Evolutionary conservation across 1,140 invertebrate species (phyloP), one percentile per base, ranked within the genome.

Genomic region (Zaprionus inermis): DNA sequence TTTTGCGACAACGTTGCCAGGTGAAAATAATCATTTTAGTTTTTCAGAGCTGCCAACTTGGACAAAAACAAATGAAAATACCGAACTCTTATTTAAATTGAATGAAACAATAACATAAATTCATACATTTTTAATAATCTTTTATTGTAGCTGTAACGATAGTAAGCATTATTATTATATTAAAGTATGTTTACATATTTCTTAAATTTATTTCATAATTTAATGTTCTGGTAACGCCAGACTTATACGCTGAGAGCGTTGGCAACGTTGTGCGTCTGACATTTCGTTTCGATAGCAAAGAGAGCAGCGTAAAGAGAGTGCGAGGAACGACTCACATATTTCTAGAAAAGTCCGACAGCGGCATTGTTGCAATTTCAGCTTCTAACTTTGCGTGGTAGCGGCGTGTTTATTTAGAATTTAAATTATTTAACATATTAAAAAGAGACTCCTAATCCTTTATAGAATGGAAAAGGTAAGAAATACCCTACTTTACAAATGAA

Each of bases 311-410:
- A 20, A 12, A 28, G 60, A 65, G 63, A 52, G 32, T 16, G 36
- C 34, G 55, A 67, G 54, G 49, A 66, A 70, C 72, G 44, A 70
- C 54, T 64, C 67, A 70, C 58, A 11, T 58, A 75, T 61, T 86
- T 86, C 83, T 86, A 86, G 83, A 86, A 86, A 79, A 86, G 83
- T 86, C 73, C 60, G 61, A 57, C 73, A 72, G 69, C 83, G 79
- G 83, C 83, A 79, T 86, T 86, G 74, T 83, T 76, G 67, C 69
- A 71, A 72, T 73, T 88, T 77, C 30, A 72, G 20, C 22, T 58
- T 9, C 16, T 11, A 57, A 69, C 56, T 54, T 76, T 52, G 54
- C 51, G 52, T 36, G 54, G n/a, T 52, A 34, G 61, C 56, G 59
- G 60, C 77, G 79, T 79, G 84, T 75, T 66, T 72, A 14, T 24